Percentiles rank a stretch among this genome's conserved stretches.
Conservation (phyloP, 2,888 invertebrate species). For the Polylopha cassiicola region DNA sequence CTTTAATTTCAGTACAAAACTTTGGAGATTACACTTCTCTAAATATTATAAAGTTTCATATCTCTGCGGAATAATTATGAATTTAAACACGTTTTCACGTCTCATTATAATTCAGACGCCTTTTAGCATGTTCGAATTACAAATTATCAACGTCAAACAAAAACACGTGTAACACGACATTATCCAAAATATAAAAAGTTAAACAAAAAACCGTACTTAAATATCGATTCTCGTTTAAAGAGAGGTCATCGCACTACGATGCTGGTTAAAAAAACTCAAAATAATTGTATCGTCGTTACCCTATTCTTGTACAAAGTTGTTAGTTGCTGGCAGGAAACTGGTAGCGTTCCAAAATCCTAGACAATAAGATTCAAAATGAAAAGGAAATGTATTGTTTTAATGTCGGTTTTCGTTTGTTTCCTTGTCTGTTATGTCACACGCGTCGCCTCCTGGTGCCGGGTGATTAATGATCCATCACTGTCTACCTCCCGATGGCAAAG, state of each 20-base stretch:
- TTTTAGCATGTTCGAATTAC: slow-evolving; percentile 14
- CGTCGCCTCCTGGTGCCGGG: slow-evolving; percentile 19
- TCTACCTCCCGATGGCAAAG: slow-evolving; percentile 15
- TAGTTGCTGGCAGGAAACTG: neutral
- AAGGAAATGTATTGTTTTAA: neutral
- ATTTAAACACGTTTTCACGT: no score
- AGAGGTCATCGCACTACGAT: slow-evolving; percentile 16
- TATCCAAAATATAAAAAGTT: slow-evolving; percentile 16
- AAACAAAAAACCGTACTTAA: slow-evolving; percentile 17
- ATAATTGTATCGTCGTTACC: slow-evolving; percentile 22
- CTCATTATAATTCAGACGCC: slow-evolving; percentile 3
- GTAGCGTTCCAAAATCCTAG: slow-evolving; percentile 3
- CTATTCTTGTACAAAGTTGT: slow-evolving; percentile 15
- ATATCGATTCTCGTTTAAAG: slow-evolving; percentile 19
- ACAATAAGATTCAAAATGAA: slow-evolving; percentile 7
- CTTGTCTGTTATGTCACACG: slow-evolving; percentile 21
- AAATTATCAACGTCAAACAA: slow-evolving; percentile 16
- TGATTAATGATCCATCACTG: slow-evolving; percentile 19
- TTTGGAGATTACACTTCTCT: no score
- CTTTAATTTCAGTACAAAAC: no score
- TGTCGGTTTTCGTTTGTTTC: slow-evolving; percentile 4
- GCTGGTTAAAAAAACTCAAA: slow-evolving; percentile 15
- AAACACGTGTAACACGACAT: slow-evolving; percentile 17
- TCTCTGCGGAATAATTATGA: no score
- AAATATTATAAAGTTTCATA: no score